These are phyloP conservation scores for Lepidocyrtinus sp. DNA, from an alignment of 2,888 invertebrate species.

Conservation along the genomic window DNA sequence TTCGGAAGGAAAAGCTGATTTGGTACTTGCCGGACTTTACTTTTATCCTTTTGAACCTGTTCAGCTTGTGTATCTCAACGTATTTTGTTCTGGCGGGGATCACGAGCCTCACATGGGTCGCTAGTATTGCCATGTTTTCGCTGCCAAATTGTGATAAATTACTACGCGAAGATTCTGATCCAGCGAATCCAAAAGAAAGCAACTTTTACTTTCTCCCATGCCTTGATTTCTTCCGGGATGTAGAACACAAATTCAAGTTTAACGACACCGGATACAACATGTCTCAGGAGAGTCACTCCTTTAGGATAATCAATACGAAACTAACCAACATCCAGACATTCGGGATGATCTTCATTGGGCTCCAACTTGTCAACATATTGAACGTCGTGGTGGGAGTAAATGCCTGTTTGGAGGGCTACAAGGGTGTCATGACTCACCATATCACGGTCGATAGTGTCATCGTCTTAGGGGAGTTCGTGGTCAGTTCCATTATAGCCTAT, in stretches of 20 bases:
- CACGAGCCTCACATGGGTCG: conserved; percentile 24
- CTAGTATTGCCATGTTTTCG: conserved; percentile 30
- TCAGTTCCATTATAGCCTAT: conserved; percentile 3
- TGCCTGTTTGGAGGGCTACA: conserved; percentile 28
- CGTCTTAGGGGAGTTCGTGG: conserved; percentile 13
- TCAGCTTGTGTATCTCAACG: conserved; percentile 16
- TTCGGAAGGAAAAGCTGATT: conserved; percentile 15
- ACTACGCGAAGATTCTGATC: neutral
- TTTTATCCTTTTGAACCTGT: conserved; percentile 27
- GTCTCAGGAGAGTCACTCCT: neutral
- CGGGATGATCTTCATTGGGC: conserved; percentile 23
- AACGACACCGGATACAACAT: conserved; percentile 21
- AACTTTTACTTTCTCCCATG: conserved; percentile 38
- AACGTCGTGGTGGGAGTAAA: conserved; percentile 34
- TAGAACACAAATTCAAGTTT: neutral
- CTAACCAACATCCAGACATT: conserved; percentile 27
- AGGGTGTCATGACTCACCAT: conserved; percentile 6
- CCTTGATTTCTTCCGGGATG: neutral
- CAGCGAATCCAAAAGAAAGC: neutral
- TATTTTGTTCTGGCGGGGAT: conserved; percentile 32
- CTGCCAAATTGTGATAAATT: conserved; percentile 25
- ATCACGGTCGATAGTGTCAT: conserved; percentile 9
- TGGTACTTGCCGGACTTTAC: conserved; percentile 32
- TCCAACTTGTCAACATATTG: conserved; percentile 15
- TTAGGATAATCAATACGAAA: conserved; percentile 28